Conservation (phyloP, 2,888 invertebrate species). For the Synanthedon vespiformis region DNA sequence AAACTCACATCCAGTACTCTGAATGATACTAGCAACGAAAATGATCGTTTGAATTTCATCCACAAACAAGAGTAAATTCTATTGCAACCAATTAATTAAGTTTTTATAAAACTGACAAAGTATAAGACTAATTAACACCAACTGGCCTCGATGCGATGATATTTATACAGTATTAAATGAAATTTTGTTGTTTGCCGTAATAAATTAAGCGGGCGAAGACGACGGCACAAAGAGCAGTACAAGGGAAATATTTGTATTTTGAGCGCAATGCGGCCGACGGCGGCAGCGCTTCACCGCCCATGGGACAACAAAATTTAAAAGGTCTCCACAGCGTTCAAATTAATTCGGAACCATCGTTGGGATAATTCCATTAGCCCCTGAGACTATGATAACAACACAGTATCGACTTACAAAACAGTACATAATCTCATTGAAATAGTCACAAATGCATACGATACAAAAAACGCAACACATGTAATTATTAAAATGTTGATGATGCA, state of each 20-base stretch:
- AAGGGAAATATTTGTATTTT: constrained; percentile 7
- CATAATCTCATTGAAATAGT: not conserved
- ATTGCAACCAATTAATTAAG: too few relatives aligned
- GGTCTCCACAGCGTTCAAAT: constrained; percentile 30
- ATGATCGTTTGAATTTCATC: too few relatives aligned
- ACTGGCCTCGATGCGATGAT: too few relatives aligned
- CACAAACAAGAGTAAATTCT: too few relatives aligned
- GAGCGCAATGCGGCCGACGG: not conserved
- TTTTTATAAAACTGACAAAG: too few relatives aligned
- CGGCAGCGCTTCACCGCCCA: constrained; percentile 3
- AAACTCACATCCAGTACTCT: too few relatives aligned
- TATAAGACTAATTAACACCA: too few relatives aligned
- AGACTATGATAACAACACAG: constrained; percentile 7
- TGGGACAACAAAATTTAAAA: constrained; percentile 30
- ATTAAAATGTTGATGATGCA: too few relatives aligned
- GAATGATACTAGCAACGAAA: too few relatives aligned
- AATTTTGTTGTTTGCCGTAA: not conserved
- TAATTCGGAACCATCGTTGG: constrained; percentile 44
- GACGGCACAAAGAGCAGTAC: constrained; percentile 1
- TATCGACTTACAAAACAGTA: not conserved
- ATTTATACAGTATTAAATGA: not conserved
- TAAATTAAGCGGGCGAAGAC: not conserved
- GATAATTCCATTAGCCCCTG: constrained; percentile 47
- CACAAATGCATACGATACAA: too few relatives aligned
- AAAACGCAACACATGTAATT: too few relatives aligned